Percentiles rank a stretch among this genome's conserved stretches.
phyloP scores from a whole-genome alignment of 37 sponge, comb jelly and placozoan species.

The Theonella swinhoei region DNA sequence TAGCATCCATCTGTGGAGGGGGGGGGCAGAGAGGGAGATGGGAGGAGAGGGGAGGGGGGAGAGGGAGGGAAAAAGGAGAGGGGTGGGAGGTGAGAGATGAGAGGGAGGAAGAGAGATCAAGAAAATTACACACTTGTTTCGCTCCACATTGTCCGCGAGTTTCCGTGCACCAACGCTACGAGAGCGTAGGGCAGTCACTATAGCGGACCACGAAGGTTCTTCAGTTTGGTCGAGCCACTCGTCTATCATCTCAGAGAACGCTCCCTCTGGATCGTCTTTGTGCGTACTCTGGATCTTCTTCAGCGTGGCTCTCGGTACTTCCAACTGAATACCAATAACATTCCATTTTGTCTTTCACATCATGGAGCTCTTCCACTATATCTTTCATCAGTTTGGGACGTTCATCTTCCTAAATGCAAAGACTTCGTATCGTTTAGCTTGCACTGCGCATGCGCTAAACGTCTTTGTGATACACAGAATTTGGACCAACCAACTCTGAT shows the following conservation, averaged over 20 bases:
- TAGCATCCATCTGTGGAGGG: conserved; percentile 33
- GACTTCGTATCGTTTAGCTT: too few relatives aligned
- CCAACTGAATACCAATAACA: neutral
- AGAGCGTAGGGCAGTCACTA: neutral
- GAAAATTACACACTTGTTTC: neutral
- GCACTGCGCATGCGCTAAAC: too few relatives aligned
- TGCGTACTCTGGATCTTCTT: neutral
- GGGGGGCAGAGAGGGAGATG: neutral
- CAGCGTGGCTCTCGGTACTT: neutral
- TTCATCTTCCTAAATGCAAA: too few relatives aligned
- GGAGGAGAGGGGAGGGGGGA: too few relatives aligned
- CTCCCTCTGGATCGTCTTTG: neutral
- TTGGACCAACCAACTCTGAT: too few relatives aligned
- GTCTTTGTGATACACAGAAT: too few relatives aligned
- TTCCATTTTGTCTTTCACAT: neutral
- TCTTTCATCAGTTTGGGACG: neutral
- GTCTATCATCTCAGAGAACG: neutral
- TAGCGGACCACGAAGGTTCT: neutral
- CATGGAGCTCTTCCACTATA: neutral
- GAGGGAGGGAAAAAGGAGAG: too few relatives aligned
- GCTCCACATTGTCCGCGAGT: neutral
- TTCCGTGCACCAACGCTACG: neutral
- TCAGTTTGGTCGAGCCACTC: neutral
- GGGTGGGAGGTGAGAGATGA: too few relatives aligned
- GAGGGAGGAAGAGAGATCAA: too few relatives aligned